Percentiles rank a stretch among this genome's conserved stretches.
phyloP scores from a whole-genome alignment of 2,888 invertebrate species.

The Tetanocera ferruginea region DNA sequence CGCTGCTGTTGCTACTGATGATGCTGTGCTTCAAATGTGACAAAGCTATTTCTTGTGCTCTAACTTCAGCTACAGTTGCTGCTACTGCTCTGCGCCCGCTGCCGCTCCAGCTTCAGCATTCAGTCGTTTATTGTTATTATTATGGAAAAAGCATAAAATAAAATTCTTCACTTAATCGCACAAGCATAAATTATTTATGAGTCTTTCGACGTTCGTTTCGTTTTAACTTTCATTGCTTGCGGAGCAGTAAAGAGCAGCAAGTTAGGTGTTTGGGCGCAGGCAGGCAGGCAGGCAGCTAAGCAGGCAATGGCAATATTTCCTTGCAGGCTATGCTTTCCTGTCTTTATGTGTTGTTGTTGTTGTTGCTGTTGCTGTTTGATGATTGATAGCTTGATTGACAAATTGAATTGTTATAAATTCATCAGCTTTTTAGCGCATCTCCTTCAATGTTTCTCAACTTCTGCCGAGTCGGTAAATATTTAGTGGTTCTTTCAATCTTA shows the following conservation, averaged over 20 bases:
- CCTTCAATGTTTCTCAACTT: not conserved
- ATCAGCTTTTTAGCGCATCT: not conserved
- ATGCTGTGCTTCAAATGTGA: not conserved
- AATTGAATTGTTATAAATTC: conserved; percentile 40
- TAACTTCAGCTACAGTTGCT: too few relatives aligned
- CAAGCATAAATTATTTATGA: conserved; percentile 48
- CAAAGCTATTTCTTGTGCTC: not conserved
- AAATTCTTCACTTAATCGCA: conserved; percentile 42
- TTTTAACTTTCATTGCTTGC: conserved; percentile 32
- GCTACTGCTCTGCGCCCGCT: conserved; percentile 27
- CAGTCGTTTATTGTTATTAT: conserved; percentile 58
- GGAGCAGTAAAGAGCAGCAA: not conserved
- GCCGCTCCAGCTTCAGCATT: conserved; percentile 45
- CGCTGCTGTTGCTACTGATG: not conserved
- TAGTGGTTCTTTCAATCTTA: not conserved
- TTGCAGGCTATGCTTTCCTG: not conserved
- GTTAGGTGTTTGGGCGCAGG: not conserved
- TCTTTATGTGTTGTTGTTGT: not conserved
- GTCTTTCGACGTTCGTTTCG: conserved; percentile 30
- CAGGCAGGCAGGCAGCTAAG: not conserved
- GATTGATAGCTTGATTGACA: conserved; percentile 36
- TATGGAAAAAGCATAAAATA: conserved; percentile 45
- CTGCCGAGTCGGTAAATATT: not conserved
- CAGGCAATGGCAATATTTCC: not conserved
- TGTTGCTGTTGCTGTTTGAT: conserved; percentile 20